Percentiles rank a stretch among this genome's conserved stretches.
Conservation (phyloP, 2,113 vertebrate species). For the Trichechus manatus region DNA sequence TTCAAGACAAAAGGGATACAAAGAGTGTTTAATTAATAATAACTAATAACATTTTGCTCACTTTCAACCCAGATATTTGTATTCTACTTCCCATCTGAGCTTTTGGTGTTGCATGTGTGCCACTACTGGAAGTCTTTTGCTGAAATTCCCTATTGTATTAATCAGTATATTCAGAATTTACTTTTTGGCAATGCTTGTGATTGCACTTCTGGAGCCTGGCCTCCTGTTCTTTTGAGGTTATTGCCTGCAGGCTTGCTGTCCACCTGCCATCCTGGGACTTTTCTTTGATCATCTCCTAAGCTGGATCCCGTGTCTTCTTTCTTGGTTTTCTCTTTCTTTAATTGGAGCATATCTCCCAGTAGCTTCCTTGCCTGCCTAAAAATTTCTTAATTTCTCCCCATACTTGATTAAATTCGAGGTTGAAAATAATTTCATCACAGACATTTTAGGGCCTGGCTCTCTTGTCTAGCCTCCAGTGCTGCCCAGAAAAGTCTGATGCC, state of each 20-base stretch:
- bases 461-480: neutral
- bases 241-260: neutral
- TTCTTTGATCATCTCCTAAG: neutral
- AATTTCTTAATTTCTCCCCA: constrained; percentile 27
- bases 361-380: neutral
- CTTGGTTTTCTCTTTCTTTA: neutral
- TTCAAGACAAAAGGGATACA: neutral
- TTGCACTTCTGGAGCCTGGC: neutral
- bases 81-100: constrained; percentile 1
- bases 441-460: neutral
- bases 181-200: neutral
- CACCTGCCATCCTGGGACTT: neutral
- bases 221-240: neutral
- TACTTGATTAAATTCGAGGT: constrained; percentile 1
- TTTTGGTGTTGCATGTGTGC: constrained; percentile 5
- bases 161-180: neutral
- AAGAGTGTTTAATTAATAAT: neutral
- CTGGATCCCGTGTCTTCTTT: neutral
- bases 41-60: neutral
- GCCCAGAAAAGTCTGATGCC: neutral
- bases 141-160: neutral
- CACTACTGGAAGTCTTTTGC: neutral
- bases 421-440: constrained; percentile 16
- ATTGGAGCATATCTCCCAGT: constrained; percentile 2
- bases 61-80: neutral